Evolutionary conservation across 1,140 invertebrate genomes (phyloP).

Genomic region (Philotrypesis tridentata): DNA sequence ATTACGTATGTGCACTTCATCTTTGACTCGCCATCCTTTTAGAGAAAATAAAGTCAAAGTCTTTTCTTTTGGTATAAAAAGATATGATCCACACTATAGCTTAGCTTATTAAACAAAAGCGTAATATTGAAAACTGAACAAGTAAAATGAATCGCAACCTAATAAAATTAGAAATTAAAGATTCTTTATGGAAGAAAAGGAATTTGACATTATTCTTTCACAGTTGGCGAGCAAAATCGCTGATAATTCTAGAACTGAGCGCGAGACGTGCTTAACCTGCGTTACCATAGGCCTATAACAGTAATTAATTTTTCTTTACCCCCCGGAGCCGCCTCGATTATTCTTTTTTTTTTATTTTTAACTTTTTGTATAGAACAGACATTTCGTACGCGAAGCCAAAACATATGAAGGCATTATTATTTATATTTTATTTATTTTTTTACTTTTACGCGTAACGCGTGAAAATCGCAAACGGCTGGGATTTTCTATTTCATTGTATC

Average conservation of each 20-base stretch:
- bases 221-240: not conserved
- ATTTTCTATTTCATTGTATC: not conserved
- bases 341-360: not conserved
- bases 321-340: constrained; percentile 18
- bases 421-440: constrained; percentile 26
- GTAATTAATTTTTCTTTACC: constrained; percentile 20
- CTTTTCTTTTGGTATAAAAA: not conserved
- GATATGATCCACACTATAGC: not conserved
- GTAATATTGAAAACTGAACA: not conserved
- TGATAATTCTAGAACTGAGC: constrained; percentile 4
- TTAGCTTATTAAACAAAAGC: not conserved
- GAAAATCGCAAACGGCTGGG: constrained; percentile 16
- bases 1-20: constrained; percentile 12
- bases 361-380: not conserved
- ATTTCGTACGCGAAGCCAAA: constrained; percentile 66
- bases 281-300: constrained; percentile 14
- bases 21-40: not conserved
- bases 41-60: constrained; percentile 19
- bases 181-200: not conserved
- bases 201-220: not conserved
- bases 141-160: not conserved
- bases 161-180: not conserved
- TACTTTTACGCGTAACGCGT: constrained; percentile 3
- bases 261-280: not conserved
- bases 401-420: constrained; percentile 73